Evolutionary conservation across 1,140 invertebrate genomes (phyloP).

Genomic region (Rhopalosiphum maidis): DNA sequence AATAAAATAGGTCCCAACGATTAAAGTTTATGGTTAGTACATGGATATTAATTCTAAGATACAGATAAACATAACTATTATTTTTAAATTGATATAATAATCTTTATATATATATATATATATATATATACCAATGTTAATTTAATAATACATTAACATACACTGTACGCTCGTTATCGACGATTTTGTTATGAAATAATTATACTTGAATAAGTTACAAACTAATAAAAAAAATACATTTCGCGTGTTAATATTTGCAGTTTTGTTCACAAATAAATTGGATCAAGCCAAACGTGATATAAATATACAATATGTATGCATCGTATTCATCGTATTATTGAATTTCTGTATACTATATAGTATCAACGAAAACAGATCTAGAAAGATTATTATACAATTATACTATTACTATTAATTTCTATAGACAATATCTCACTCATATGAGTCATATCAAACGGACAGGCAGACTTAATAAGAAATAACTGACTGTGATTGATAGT

Average conservation of each 20-base stretch:
- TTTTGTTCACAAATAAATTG: not conserved
- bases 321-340: not conserved
- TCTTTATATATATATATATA: not conserved
- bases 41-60: not conserved
- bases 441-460: not conserved
- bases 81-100: not conserved
- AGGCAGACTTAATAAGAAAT: not conserved
- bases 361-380: not conserved
- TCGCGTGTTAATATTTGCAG: not conserved
- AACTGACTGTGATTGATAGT: not conserved
- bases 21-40: not conserved
- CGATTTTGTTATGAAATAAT: not conserved
- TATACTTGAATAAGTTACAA: not conserved
- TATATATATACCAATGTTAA: not conserved
- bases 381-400: not conserved
- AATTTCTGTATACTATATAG: not conserved
- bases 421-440: not conserved
- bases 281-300: not conserved
- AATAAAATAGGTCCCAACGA: not conserved
- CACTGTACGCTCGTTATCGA: not conserved
- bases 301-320: not conserved
- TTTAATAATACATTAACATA: not conserved
- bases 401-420: not conserved
- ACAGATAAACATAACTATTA: not conserved
- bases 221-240: not conserved